phyloP scores from a whole-genome alignment of 2,113 vertebrate genomes.

The Anser cygnoides region DNA sequence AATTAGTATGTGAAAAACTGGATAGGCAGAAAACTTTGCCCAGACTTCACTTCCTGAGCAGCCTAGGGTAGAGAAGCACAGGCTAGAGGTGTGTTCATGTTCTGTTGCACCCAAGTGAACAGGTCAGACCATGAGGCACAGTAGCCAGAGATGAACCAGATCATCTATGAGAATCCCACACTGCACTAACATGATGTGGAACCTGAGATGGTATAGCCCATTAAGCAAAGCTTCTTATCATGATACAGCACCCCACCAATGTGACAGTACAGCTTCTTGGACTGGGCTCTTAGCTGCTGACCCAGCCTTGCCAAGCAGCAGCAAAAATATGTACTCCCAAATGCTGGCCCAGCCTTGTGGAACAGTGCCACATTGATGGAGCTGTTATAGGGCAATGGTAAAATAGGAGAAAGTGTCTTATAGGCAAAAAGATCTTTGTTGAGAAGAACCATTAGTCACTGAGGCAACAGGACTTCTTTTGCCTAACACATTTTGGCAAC shows the following conservation, averaged over 20 bases:
- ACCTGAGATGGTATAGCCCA: not conserved
- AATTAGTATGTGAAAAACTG: not conserved
- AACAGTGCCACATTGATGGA: not conserved
- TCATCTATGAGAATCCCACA: not conserved
- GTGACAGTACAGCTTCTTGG: not conserved
- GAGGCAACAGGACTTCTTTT: not conserved
- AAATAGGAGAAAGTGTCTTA: not conserved
- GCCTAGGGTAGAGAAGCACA: not conserved
- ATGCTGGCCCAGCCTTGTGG: not conserved
- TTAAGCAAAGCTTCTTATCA: not conserved
- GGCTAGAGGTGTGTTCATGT: accelerated
- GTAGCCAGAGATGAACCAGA: not conserved
- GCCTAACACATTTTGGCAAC: slow-evolving; percentile 18
- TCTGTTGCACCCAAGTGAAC: not conserved
- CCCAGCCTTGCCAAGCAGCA: not conserved
- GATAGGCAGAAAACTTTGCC: not conserved
- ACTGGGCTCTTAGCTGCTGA: not conserved
- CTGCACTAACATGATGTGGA: not conserved
- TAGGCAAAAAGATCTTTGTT: not conserved
- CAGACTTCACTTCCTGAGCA: not conserved
- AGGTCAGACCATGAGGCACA: accelerated
- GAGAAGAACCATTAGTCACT: not conserved
- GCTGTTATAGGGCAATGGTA: not conserved
- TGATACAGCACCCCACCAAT: not conserved
- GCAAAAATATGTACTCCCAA: not conserved